These are phyloP conservation scores for Geophilus truncorum DNA, from an alignment of 2,888 invertebrate species.

Conservation along the genomic window DNA sequence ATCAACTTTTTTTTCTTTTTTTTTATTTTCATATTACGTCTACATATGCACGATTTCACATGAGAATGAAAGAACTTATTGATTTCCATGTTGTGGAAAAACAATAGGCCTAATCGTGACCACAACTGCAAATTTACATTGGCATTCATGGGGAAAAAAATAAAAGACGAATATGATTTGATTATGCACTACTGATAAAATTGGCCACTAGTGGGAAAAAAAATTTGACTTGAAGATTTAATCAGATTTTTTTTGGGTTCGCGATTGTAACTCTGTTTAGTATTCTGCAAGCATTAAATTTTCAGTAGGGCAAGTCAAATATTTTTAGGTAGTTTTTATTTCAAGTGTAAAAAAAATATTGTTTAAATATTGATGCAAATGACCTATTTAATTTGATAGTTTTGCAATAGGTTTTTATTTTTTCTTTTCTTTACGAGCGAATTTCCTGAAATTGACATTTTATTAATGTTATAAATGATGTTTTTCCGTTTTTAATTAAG, in stretches of 20 bases:
- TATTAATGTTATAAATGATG: not conserved
- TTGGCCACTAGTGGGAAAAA: not conserved
- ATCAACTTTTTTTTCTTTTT: not conserved
- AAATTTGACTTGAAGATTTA: not conserved
- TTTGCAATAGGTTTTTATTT: not conserved
- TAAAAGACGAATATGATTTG: not conserved
- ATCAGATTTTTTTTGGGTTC: not conserved
- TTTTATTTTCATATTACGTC: not conserved
- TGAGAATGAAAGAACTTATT: not conserved
- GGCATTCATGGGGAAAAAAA: not conserved
- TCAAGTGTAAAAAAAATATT: not conserved
- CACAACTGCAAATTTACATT: not conserved
- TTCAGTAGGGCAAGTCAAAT: not conserved
- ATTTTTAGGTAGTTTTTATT: not conserved
- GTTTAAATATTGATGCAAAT: not conserved
- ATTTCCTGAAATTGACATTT: not conserved
- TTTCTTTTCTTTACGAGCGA: not conserved
- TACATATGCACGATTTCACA: slow-evolving; percentile 9
- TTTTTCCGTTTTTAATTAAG: not conserved
- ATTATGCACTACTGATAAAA: not conserved
- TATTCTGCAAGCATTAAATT: not conserved
- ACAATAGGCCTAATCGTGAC: not conserved
- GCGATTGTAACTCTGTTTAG: not conserved
- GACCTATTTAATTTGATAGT: not conserved
- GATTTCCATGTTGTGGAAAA: not conserved